A percentile compares a stretch with the other conserved stretches of the same genome.
phyloP scores from a whole-genome alignment of 1,140 invertebrate species.

The Drosophila punjabiensis region DNA sequence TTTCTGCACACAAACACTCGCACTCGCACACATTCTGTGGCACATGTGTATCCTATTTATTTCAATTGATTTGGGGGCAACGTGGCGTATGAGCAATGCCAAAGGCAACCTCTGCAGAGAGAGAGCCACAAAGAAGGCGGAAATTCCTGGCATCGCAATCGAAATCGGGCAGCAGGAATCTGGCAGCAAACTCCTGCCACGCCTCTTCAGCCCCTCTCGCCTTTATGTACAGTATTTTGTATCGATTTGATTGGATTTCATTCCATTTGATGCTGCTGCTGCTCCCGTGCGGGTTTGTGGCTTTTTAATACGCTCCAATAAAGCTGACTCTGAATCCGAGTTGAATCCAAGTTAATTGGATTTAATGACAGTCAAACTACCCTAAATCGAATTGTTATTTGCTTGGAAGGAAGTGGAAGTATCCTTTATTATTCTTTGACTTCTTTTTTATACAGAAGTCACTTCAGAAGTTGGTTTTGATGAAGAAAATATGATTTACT shows the following conservation, averaged over 20 bases:
- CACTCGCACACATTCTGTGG: conserved; percentile 1
- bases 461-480: not conserved
- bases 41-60: conserved; percentile 54
- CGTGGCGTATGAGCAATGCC: conserved; percentile 57
- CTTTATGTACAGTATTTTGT: conserved; percentile 58
- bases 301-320: conserved; percentile 74
- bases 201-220: not conserved
- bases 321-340: conserved; percentile 33
- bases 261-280: conserved; percentile 52
- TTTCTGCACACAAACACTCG: conserved; percentile 29
- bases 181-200: not conserved
- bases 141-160: conserved; percentile 44
- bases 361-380: conserved; percentile 44
- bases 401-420: too few species aligned
- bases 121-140: conserved; percentile 18
- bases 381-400: not conserved
- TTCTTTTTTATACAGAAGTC: not conserved
- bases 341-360: conserved; percentile 66
- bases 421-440: not conserved
- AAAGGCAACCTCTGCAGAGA: conserved; percentile 4
- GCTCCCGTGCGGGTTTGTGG: conserved; percentile 65
- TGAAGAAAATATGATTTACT: too few species aligned
- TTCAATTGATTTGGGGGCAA: conserved; percentile 75
- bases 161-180: conserved; percentile 34
- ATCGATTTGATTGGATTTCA: conserved; percentile 82